phyloP scores from a whole-genome alignment of 2,113 vertebrate species.

The Glareola pratincola region DNA sequence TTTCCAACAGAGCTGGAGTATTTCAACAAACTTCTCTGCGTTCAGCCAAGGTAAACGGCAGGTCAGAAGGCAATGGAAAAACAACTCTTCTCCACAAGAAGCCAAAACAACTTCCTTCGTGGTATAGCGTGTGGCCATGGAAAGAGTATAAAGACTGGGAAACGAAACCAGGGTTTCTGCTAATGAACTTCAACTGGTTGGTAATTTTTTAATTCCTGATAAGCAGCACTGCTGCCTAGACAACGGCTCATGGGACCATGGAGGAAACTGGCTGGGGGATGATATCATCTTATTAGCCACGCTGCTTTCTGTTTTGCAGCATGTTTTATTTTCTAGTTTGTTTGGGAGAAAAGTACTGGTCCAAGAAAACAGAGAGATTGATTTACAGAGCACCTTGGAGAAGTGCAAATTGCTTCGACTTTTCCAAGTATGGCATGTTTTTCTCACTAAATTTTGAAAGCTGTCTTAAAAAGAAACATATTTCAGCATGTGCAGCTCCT shows the following conservation, averaged over 20 bases:
- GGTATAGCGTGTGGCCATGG: not conserved
- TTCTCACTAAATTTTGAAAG: slow-evolving; percentile 21
- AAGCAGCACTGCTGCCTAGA: slow-evolving; percentile 17
- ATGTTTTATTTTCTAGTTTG: slow-evolving; percentile 9
- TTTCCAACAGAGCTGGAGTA: not conserved
- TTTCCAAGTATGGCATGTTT: not conserved
- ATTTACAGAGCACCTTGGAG: not conserved
- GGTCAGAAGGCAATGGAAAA: not conserved
- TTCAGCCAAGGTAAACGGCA: slow-evolving; percentile 17
- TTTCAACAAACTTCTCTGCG: not conserved
- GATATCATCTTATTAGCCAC: not conserved
- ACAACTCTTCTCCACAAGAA: not conserved
- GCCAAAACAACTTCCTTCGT: not conserved
- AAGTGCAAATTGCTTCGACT: not conserved
- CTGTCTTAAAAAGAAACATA: not conserved
- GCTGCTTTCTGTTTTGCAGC: not conserved
- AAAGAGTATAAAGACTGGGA: not conserved
- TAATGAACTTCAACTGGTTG: not conserved
- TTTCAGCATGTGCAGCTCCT: not conserved
- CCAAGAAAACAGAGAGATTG: not conserved
- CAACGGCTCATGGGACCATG: not conserved
- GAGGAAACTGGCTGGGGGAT: not conserved
- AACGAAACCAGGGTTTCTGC: not conserved
- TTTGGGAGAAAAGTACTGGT: not conserved
- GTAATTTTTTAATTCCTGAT: slow-evolving; percentile 22